A percentile compares a stretch with the other conserved stretches of the same genome.
phyloP scores from a whole-genome alignment of 2,797 vertebrate genomes.

The Lacerta agilis region DNA sequence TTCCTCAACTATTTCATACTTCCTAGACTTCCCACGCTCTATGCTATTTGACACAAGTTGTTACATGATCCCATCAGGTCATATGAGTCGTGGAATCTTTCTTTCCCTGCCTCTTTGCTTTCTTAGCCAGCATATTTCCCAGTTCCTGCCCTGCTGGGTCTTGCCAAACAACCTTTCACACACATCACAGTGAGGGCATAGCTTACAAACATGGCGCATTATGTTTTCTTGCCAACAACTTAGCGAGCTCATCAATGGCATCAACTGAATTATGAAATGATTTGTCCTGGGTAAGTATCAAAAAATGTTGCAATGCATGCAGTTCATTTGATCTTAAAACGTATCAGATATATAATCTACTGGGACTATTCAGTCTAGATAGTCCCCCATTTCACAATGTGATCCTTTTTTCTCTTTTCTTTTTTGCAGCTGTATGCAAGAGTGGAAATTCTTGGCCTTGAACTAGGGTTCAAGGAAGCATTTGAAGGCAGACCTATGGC shows the following conservation, averaged over 20 bases:
- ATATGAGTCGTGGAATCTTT: neutral
- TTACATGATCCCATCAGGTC: neutral
- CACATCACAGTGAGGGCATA: neutral
- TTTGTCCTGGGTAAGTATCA: neutral
- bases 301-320: neutral
- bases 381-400: neutral
- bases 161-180: neutral
- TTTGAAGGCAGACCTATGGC: neutral
- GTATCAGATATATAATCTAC: neutral
- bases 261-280: conserved; percentile 16
- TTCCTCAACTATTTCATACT: neutral
- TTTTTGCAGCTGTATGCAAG: neutral
- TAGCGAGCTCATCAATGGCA: neutral
- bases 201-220: neutral
- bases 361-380: neutral
- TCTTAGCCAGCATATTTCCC: neutral
- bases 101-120: neutral
- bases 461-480: neutral
- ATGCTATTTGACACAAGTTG: neutral
- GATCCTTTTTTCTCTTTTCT: neutral
- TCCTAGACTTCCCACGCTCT: neutral
- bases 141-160: neutral
- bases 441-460: neutral
- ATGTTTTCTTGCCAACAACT: neutral
- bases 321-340: conserved; percentile 8